Conservation (phyloP, 2,113 vertebrate species). For the Rhizomys pruinosus region DNA sequence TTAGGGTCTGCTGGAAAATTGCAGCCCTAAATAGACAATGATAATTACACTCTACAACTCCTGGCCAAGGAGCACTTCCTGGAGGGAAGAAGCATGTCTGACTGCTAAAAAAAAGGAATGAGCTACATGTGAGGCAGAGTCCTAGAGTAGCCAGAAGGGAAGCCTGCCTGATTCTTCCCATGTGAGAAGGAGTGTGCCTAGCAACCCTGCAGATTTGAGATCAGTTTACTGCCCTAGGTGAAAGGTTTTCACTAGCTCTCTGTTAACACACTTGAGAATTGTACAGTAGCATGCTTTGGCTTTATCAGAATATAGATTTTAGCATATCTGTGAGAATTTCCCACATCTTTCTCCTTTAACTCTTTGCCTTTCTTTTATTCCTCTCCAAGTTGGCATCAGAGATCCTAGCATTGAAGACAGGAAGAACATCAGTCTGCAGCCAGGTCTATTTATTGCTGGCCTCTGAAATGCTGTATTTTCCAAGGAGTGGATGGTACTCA, state of each 20-base stretch:
- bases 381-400: background rate
- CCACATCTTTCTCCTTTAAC: background rate
- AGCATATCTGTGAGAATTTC: background rate
- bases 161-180: background rate
- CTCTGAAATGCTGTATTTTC: background rate
- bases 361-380: background rate
- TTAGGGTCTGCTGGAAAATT: background rate
- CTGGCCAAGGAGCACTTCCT: background rate
- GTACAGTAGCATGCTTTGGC: background rate
- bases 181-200: background rate
- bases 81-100: background rate
- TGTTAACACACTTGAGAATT: background rate
- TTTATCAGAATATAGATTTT: background rate
- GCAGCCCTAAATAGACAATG: background rate
- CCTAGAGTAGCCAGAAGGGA: background rate
- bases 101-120: constrained; percentile 18
- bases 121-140: background rate
- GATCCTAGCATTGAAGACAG: background rate
- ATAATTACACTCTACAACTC: background rate
- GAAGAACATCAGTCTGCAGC: background rate
- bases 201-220: background rate
- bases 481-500: background rate
- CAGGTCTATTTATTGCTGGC: background rate
- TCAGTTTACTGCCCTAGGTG: background rate
- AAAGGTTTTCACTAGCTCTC: background rate